These are phyloP conservation scores for Elysia crispata DNA, from an alignment of 2,888 invertebrate genomes.

Conservation along the genomic window DNA sequence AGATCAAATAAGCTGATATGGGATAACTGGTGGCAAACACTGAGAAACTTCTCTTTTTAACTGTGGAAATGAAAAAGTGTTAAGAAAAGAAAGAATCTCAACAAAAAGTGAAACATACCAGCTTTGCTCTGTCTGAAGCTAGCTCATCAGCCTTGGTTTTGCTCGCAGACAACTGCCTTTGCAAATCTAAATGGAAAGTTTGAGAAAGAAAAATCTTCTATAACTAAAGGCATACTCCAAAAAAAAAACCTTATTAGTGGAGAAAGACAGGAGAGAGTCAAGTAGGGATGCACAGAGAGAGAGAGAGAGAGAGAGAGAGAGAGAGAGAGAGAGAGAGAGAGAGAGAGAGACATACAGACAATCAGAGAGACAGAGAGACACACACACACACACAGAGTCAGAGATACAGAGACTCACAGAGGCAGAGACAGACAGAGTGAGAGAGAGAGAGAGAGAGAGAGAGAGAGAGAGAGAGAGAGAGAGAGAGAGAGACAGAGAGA, in stretches of 20 bases:
- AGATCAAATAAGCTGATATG: neutral
- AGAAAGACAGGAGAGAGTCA: neutral
- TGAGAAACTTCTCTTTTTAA: too few species aligned
- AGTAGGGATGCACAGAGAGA: neutral
- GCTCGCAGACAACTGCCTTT: conserved; percentile 67
- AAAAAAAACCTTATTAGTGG: too few species aligned
- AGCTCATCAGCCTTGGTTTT: conserved; percentile 65
- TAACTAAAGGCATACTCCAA: too few species aligned
- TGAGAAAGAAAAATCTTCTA: neutral
- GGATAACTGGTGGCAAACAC: too few species aligned
- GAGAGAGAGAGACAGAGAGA: neutral
- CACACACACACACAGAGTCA: too few species aligned
- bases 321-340: conserved; percentile 18
- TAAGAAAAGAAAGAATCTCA: neutral
- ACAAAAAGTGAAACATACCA: conserved; percentile 65
- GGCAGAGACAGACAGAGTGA: neutral
- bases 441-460: too few species aligned
- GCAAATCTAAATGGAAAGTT: conserved; percentile 64
- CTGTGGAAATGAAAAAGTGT: neutral
- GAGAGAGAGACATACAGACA: conserved; percentile 14
- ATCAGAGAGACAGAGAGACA: too few species aligned
- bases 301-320: conserved; percentile 13
- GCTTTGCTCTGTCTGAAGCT: conserved; percentile 68
- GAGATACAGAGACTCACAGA: too few species aligned
- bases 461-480: neutral